Evolutionary conservation across 1,140 invertebrate genomes (phyloP), one percentile per base, ranked within the genome.

Genomic region (Eubasilissa regina): DNA sequence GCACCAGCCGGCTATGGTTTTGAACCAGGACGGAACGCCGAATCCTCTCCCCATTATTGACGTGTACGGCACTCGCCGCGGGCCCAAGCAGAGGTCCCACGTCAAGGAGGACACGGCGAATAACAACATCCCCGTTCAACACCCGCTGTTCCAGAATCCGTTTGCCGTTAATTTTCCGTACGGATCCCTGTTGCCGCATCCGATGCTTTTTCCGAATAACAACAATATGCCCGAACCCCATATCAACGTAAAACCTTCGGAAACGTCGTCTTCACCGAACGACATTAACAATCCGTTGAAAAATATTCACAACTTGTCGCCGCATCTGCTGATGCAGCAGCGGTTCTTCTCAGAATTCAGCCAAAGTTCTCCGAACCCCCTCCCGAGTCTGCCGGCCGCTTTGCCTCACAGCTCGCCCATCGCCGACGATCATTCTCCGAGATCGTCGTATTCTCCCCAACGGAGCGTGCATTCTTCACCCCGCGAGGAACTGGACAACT

Each of bases 41-140:
- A 97, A 97, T 86, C 95, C 95, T 0, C 85, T 95, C 43, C 94
- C 95, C 0, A 94, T 97, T 0, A 97, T 98, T 78, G 97, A 98
- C 85, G 94, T 98, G 0, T 97, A 97, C 83, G 96, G 97, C 4
- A 96, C 95, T 0, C 88, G 95, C 6, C 91, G 97, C 0, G 97
- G 97, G 0, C 96, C 97, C 0, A 95, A 95, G 83, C 92, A 91
- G 81, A 94, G 93, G 80, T 83, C 89, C 0, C 75, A 82, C 0
- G 51, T 75, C 3, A 74, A 82, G 9, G n/a, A 87, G 85, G 81
- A 85, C 85, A 79, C 87, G 85, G 58, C 80, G 10, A 80, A 84
- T 45, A 56, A 80, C 19, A 55, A 47, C 45, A 84, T 80, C n/a
- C 83, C 76, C 13, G 80, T 81, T 51, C 84, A 84, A 0, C 87